Evolutionary conservation across 1,140 invertebrate genomes (phyloP), one percentile per base, ranked within the genome.

Genomic region (Drosophila bocqueti): DNA sequence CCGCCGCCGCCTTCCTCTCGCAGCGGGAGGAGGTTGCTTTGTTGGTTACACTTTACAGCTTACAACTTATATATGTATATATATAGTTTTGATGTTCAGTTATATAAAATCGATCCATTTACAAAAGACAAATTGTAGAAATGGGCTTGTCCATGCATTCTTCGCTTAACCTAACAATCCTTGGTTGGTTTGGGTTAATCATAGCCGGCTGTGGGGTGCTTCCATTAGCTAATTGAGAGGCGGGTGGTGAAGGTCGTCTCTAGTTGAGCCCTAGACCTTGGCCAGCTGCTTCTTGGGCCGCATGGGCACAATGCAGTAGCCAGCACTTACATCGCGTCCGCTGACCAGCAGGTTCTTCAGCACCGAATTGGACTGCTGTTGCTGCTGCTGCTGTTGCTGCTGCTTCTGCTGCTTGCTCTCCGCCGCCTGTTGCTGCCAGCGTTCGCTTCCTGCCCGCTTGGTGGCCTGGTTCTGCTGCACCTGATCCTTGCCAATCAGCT

Each of bases 321-420:
- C 97, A 77, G 97, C 96, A 94, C 96, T 96, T 93, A 98, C 96
- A 93, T 98, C 97, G 94, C 97, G 97, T 89, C 97, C 97, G 94
- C 97, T 97, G 93, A 98, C 96, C 93, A 98, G 94, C 65, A 98
- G 95, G 94, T 98, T 98, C 96, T 98, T 97, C 73, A 98, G 95
- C 83, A 98, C 97, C 66, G 93, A 92, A 74, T 93, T 81, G 61
- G 83, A 91, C 58, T 87, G 86, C 64, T 80, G 76, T 10, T 80
- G 72, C 34, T 87, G 85, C 45, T 80, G 75, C 21, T 86, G 81
- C n/a, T 84, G 81, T 18, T 81, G 62, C n/a, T 75, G 76, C 15
- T 81, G 86, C 49, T 71, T 68, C 40, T 79, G 79, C 54, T 81
- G 86, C 31, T 78, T 83, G 73, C 58, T 77, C 79, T 58, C 82